These are phyloP conservation scores for Mormyrops boulengeri DNA, from an alignment of 2,797 vertebrate species.

Conservation along the genomic window DNA sequence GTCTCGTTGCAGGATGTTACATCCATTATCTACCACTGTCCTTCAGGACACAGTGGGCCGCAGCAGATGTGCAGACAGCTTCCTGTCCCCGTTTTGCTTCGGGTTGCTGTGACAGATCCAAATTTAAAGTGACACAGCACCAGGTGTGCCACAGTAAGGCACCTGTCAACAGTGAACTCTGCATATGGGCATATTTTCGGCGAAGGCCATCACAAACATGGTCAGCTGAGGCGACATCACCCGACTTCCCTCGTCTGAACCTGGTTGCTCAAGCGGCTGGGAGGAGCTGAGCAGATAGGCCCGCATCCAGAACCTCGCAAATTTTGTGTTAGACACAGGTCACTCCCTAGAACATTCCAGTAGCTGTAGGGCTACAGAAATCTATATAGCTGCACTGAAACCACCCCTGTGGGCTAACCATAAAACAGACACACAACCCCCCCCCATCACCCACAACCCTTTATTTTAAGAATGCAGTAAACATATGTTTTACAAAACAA, in stretches of 20 bases:
- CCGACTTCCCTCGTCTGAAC: not conserved
- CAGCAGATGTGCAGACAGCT: not conserved
- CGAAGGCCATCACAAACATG: not conserved
- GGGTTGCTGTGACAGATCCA: not conserved
- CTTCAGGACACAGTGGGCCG: not conserved
- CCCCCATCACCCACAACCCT: not conserved
- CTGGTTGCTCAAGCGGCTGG: not conserved
- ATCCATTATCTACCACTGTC: not conserved
- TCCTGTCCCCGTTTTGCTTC: not conserved
- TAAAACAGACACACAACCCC: not conserved
- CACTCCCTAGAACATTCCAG: conserved; percentile 4
- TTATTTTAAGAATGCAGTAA: not conserved
- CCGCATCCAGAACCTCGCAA: not conserved
- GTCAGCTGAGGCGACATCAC: not conserved
- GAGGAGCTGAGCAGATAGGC: not conserved
- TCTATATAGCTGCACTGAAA: not conserved
- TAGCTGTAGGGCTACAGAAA: not conserved
- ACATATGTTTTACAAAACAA: not conserved
- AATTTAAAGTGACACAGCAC: not conserved
- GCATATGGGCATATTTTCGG: not conserved
- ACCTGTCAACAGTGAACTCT: not conserved
- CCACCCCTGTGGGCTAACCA: not conserved
- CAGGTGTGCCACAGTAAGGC: not conserved
- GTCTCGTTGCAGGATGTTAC: not conserved
- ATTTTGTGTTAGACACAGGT: not conserved